Evolutionary conservation across 2,888 invertebrate species (phyloP).

Genomic region (Cephonodes hylas): DNA sequence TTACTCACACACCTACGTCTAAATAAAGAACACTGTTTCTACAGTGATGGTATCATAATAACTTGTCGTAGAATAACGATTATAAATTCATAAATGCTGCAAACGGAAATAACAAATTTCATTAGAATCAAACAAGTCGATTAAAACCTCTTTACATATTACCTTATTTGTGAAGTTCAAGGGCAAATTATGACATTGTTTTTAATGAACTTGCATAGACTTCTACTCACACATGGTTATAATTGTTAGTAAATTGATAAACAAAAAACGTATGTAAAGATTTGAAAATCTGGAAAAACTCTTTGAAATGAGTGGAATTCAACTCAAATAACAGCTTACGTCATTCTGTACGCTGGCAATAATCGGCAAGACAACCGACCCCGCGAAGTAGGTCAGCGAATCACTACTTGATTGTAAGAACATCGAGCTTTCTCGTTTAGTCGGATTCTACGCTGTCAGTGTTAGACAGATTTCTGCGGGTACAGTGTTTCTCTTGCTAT

Average conservation of each 20-base stretch:
- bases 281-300: background rate
- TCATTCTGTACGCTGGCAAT: slow-evolving; percentile 65
- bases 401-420: slow-evolving; percentile 7
- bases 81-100: background rate
- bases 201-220: background rate
- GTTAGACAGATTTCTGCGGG: slow-evolving; percentile 47
- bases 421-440: slow-evolving; percentile 28
- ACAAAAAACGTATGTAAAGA: background rate
- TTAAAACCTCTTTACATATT: background rate
- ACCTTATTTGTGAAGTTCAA: background rate
- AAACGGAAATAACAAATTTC: background rate
- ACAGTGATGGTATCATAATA: background rate
- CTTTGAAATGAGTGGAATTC: background rate
- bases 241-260: too few relatives aligned
- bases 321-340: slow-evolving; percentile 44
- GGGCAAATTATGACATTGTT: background rate
- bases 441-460: slow-evolving; percentile 45
- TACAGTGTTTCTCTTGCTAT: slow-evolving; percentile 39
- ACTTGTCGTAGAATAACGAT: background rate
- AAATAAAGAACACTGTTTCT: background rate
- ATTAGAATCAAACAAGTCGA: background rate
- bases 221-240: background rate
- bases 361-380: slow-evolving; percentile 44
- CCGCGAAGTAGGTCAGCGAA: slow-evolving; percentile 33
- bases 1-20: background rate